Percentiles rank a stretch among this genome's conserved stretches.
Conservation (phyloP, 1,140 invertebrate genomes). For the Drusus annulatus region DNA sequence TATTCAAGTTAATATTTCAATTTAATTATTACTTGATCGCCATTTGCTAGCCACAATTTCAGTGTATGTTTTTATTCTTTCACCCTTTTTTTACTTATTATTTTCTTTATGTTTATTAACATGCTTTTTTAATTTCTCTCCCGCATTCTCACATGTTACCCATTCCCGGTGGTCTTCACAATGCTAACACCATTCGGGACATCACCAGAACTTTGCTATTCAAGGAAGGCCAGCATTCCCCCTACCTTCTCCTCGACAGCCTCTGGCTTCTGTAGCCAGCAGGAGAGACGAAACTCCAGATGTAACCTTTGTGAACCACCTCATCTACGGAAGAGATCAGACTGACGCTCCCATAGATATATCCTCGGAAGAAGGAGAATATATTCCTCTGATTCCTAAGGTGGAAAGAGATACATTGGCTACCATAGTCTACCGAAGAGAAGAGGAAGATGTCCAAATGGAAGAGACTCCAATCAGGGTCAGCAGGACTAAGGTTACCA, state of each 20-base stretch:
- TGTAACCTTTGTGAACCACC: background rate
- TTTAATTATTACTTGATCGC: too few relatives aligned
- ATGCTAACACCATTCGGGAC: conserved; percentile 2
- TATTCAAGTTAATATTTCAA: too few relatives aligned
- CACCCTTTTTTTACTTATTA: conserved; percentile 57
- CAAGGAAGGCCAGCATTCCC: conserved; percentile 19
- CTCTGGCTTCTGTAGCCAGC: conserved; percentile 35
- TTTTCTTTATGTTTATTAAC: conserved; percentile 73
- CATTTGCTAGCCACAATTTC: too few relatives aligned
- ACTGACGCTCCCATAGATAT: conserved; percentile 12
- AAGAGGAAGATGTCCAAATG: background rate
- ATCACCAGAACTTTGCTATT: conserved; percentile 33
- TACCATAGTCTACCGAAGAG: conserved; percentile 11
- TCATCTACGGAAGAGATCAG: background rate
- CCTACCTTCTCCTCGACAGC: conserved; percentile 50
- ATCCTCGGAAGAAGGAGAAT: conserved; percentile 47
- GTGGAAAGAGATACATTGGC: conserved; percentile 29
- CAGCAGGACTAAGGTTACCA: background rate
- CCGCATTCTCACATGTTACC: conserved; percentile 56
- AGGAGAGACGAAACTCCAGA: conserved; percentile 28
- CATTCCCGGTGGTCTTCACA: conserved; percentile 25
- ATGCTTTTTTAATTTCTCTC: conserved; percentile 70
- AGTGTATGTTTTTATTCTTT: too few relatives aligned
- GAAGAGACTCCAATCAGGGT: conserved; percentile 10
- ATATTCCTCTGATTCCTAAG: conserved; percentile 20